Evolutionary conservation across 2,113 vertebrate species (phyloP), one percentile per base, ranked within the genome.

Genomic region (Micromys minutus): DNA sequence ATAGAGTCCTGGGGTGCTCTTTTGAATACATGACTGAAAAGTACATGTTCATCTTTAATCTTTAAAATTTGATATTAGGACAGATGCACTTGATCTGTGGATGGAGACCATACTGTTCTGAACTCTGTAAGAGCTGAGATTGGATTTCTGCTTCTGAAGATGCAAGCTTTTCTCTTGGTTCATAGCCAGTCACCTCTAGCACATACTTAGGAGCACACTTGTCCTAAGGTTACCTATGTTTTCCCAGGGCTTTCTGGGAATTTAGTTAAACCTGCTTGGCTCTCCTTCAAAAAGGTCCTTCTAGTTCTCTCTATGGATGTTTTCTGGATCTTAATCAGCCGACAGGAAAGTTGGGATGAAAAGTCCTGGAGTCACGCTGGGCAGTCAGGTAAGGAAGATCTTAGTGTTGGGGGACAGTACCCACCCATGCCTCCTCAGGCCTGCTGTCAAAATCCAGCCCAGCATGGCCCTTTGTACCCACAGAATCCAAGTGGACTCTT

Each of bases 331-430:
- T 31, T 50, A 65, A 31, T 13, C 39, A 22, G 24, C 34, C 9
- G 15, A 36, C 12, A 16, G 36, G 29, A 22, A 9, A 63, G 57
- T 6, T 34, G 0, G 4, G 12, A 6, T 3, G 10, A 7, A 7
- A 17, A 29, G 7, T 57, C 3, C 36, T 9, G 8, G 91, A 3
- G 15, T 71, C 26, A 24, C 9, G 22, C 39, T 11, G 24, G 86
- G 50, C 36, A 9, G 0, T 19, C 57, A 12, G 57, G n/a, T 47
- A 19, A 24, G 36, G 7, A 47, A 31, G 52, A n/a, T 39, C 21
- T 36, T 10, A 31, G 10, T 39, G 42, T 45, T 12, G 72, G 24
- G 39, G 39, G 57, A 17, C 12, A 42, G 67, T 39, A 7, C 4
- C n/a, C 81, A 15, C 22, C 52, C 2, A 17, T 47, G 76, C 45